These are phyloP conservation scores for Eumacrocentrus americanus DNA, from an alignment of 2,888 invertebrate genomes.

Conservation along the genomic window DNA sequence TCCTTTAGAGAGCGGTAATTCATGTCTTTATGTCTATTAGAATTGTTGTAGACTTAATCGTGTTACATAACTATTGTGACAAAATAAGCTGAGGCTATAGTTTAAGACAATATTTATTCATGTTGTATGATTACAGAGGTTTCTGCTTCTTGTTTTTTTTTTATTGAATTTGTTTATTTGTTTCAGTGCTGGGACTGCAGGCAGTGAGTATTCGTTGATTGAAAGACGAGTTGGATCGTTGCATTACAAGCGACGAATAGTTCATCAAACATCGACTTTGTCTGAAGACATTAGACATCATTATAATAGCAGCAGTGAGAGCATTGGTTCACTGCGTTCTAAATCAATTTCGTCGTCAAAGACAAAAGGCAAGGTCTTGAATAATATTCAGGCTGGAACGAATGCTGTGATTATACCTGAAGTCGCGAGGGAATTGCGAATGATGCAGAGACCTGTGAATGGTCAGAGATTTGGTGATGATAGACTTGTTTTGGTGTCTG, in stretches of 20 bases:
- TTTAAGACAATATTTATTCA: too few species aligned
- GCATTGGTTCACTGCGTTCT: constrained; percentile 70
- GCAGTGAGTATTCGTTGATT: constrained; percentile 62
- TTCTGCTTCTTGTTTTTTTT: too few species aligned
- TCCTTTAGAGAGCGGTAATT: constrained; percentile 56
- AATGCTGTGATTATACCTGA: constrained; percentile 56
- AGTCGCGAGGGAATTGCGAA: constrained; percentile 59
- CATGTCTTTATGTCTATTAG: constrained; percentile 11
- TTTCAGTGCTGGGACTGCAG: constrained; percentile 64
- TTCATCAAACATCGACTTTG: constrained; percentile 60
- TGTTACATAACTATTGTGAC: neutral
- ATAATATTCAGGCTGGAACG: constrained; percentile 67
- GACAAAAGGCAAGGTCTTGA: constrained; percentile 63
- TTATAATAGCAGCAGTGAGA: constrained; percentile 81
- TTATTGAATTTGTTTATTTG: constrained; percentile 13
- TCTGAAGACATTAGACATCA: constrained; percentile 67
- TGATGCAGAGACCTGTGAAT: constrained; percentile 65
- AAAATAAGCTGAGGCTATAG: too few species aligned
- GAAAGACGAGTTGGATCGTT: constrained; percentile 63
- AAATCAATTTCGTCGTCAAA: constrained; percentile 67
- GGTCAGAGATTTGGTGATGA: constrained; percentile 78
- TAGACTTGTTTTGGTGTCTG: constrained; percentile 80
- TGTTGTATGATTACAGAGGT: too few species aligned
- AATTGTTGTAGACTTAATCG: neutral
- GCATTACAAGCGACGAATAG: constrained; percentile 59